Conservation (phyloP, 2,888 invertebrate species). For the Eupelmus urozonus region DNA sequence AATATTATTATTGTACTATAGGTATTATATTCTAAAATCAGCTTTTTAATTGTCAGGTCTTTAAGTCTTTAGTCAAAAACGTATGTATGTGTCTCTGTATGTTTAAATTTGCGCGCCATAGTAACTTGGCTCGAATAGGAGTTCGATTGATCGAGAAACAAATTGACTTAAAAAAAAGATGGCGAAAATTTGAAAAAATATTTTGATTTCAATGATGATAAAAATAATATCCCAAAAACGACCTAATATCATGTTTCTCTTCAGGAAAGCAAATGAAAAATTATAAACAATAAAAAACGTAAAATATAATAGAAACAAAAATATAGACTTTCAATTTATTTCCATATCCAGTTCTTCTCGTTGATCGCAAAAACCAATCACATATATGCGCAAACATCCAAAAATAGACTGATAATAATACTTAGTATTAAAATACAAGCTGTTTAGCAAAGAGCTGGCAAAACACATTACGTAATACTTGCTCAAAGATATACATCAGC, state of each 20-base stretch:
- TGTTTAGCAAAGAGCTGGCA: slow-evolving; percentile 11
- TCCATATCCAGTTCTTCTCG: background rate
- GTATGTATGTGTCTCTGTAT: too few relatives aligned
- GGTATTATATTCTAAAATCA: too few relatives aligned
- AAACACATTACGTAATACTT: slow-evolving; percentile 42
- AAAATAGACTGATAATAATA: slow-evolving; percentile 3
- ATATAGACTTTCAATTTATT: background rate
- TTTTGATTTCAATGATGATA: background rate
- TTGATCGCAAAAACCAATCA: background rate
- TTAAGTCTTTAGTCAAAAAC: too few relatives aligned
- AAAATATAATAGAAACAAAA: too few relatives aligned
- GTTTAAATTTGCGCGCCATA: background rate
- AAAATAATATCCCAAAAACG: background rate
- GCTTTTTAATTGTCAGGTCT: too few relatives aligned
- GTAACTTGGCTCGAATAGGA: background rate
- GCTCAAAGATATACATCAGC: background rate
- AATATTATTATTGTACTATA: too few relatives aligned
- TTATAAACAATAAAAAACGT: too few relatives aligned
- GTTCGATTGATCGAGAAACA: background rate
- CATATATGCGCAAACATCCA: background rate
- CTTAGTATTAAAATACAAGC: background rate
- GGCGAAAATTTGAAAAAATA: background rate
- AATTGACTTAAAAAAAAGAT: background rate
- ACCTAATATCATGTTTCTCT: too few relatives aligned
- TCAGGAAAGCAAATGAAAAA: too few relatives aligned